Evolutionary conservation across 2,888 invertebrate species (phyloP), one percentile per base, ranked within the genome.

Genomic region (Caenorhabditis sp.): DNA sequence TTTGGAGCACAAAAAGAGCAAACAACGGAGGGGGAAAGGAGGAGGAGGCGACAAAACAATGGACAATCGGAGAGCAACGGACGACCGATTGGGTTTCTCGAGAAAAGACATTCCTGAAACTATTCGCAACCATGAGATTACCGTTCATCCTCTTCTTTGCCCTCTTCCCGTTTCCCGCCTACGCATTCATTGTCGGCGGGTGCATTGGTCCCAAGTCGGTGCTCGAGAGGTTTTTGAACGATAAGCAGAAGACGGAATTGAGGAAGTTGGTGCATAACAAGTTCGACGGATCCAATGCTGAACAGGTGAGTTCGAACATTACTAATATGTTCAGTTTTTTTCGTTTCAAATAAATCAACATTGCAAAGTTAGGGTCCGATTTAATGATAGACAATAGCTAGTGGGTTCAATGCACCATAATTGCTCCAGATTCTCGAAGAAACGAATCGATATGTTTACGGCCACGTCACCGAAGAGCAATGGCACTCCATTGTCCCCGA

Each of bases 161-260:
- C 0, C 11, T 68, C 13, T 11, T 56, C 2, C 68, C 58, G 2
- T 22, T 58, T 32, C 37, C 41, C 24, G 37, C 56, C 2, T 55
- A 24, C 22, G 37, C 71, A 6, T 82, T 82, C 41, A 82, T 82
- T 20, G 79, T 82, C n/a, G 82, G 82, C 8, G 80, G 80, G n/a
- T 82, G 82, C 48, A 80, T 82, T 58, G 82, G 82, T 7, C 82
- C 82, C 2, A 82, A 82, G 56, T 75, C 79, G 30, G 80, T 80
- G 6, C 27, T 82, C 22, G 82, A 82, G 30, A 50, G 79, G 39
- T 72, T 74, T 50, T 55, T 83, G 26, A 79, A 73, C 17, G 70
- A 74, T n/a, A 74, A 61, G 9, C 77, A 83, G 46, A 81, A 73
- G 43, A 55, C 55, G 0, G 79, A 80, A 39, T 46, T 83, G 58